Evolutionary conservation across 2,113 vertebrate species (phyloP).

Genomic region (Anthoscopus minutus): DNA sequence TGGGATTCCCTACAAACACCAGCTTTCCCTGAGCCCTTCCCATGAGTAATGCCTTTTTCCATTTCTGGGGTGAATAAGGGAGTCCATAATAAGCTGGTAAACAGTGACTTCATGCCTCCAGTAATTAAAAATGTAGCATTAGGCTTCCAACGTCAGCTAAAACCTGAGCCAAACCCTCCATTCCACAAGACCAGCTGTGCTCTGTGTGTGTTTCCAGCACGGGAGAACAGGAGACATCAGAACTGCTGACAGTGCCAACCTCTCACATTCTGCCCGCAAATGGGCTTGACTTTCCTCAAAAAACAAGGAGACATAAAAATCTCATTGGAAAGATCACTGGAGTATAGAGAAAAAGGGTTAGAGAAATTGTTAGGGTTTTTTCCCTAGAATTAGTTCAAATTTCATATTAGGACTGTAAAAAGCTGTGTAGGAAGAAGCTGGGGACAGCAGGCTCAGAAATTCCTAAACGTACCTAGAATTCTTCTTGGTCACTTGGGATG

Average conservation of each 20-base stretch:
- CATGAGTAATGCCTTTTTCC: not conserved
- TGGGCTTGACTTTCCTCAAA: not conserved
- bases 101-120: constrained; percentile 6
- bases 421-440: not conserved
- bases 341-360: not conserved
- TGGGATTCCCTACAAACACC: not conserved
- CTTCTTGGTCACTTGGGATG: not conserved
- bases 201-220: rapidly evolving
- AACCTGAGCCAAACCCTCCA: not conserved
- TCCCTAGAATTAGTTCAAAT: not conserved
- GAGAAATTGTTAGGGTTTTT: rapidly evolving
- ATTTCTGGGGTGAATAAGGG: not conserved
- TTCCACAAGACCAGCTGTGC: not conserved
- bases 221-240: not conserved
- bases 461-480: not conserved
- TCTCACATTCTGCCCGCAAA: not conserved
- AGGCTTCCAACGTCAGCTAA: not conserved
- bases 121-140: not conserved
- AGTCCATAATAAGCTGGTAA: constrained; percentile 5
- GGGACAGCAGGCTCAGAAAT: not conserved
- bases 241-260: not conserved
- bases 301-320: not conserved
- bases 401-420: not conserved
- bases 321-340: not conserved
- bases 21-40: not conserved